A percentile compares a stretch with the other conserved stretches of the same genome.
These are phyloP conservation scores for Tarsius wallacei DNA, from an alignment of 2,797 vertebrate species.

Conservation along the genomic window DNA sequence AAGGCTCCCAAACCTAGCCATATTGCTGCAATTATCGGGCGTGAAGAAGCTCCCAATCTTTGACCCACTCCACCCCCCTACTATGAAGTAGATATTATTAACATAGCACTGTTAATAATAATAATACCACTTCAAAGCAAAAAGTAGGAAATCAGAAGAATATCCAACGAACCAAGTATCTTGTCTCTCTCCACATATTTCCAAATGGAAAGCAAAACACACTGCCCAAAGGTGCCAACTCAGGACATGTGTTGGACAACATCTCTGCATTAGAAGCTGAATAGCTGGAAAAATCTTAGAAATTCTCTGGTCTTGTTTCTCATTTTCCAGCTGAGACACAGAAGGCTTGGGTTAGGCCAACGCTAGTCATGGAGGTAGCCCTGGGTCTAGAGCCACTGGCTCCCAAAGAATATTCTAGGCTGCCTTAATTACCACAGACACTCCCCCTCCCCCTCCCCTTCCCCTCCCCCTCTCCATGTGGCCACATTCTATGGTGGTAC, in stretches of 20 bases:
- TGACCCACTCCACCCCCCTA: neutral
- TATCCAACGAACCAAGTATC: neutral
- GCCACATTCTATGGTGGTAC: neutral
- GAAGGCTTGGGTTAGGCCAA: neutral
- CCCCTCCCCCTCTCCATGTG: no score
- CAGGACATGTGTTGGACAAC: neutral
- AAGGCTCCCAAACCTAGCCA: neutral
- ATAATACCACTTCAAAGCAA: neutral
- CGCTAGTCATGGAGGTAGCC: neutral
- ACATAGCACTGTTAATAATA: neutral
- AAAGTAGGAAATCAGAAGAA: neutral
- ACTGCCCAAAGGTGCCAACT: neutral
- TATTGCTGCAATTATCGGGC: neutral
- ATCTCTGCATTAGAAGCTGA: neutral
- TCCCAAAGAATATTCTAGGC: neutral
- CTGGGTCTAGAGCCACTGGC: neutral
- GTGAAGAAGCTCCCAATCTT: neutral
- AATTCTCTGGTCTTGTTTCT: slow-evolving; percentile 1
- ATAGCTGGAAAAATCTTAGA: neutral
- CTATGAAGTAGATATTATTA: neutral
- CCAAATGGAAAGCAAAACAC: neutral
- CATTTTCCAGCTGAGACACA: neutral
- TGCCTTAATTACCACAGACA: neutral
- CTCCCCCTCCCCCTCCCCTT: no score
- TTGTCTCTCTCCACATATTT: neutral